Evolutionary conservation across 2,113 vertebrate genomes (phyloP).

Genomic region (Crocuta crocuta): DNA sequence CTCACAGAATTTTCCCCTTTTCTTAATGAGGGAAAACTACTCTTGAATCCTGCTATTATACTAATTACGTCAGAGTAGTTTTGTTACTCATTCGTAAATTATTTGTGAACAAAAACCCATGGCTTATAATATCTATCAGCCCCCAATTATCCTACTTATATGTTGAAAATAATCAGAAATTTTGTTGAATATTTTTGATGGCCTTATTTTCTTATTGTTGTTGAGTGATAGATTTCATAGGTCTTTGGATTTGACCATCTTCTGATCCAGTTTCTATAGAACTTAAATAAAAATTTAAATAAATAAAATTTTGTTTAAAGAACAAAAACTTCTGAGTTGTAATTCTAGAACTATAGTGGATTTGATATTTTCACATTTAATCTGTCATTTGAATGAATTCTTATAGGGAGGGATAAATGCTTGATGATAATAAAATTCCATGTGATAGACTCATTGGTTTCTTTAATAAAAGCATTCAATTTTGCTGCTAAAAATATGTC

Average conservation of each 20-base stretch:
- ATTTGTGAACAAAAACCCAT: not conserved
- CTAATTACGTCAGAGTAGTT: not conserved
- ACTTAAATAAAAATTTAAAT: not conserved
- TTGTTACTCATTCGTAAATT: not conserved
- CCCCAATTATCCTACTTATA: not conserved
- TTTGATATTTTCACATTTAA: not conserved
- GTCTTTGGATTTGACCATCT: not conserved
- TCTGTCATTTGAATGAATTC: not conserved
- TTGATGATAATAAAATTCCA: not conserved
- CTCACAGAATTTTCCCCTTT: not conserved
- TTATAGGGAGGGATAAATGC: not conserved
- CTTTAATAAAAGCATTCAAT: not conserved
- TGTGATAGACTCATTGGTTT: not conserved
- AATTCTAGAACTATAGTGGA: not conserved
- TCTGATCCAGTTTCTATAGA: not conserved
- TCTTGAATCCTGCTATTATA: not conserved
- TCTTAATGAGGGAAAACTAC: not conserved
- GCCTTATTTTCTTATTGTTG: not conserved
- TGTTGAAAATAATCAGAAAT: not conserved
- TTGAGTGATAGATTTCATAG: not conserved
- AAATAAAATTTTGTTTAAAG: not conserved
- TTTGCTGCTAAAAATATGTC: not conserved
- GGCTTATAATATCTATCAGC: fast-evolving
- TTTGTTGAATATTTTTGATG: not conserved
- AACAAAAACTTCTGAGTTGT: not conserved